Conservation (phyloP, 2,888 invertebrate genomes). For the Oegoconia quadripuncta region DNA sequence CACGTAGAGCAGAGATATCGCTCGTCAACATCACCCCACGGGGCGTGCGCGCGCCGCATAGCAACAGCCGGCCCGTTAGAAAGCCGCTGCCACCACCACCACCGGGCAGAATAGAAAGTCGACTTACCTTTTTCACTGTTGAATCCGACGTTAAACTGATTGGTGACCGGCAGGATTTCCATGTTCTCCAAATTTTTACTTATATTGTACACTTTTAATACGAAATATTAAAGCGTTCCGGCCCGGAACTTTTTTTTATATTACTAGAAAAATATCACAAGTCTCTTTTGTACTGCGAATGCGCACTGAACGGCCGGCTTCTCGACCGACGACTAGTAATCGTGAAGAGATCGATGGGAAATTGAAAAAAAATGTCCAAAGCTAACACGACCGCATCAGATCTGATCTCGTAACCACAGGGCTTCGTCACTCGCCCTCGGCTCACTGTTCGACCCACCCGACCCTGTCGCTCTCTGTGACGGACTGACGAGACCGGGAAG, state of each 20-base stretch:
- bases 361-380: slow-evolving; percentile 53
- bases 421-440: slow-evolving; percentile 71
- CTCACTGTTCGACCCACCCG: slow-evolving; percentile 68
- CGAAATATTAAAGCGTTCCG: slow-evolving; percentile 65
- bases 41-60: slow-evolving; percentile 64
- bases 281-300: slow-evolving; percentile 76
- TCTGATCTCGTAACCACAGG: slow-evolving; percentile 77
- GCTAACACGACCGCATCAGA: slow-evolving; percentile 72
- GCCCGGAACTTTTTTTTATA: slow-evolving; percentile 62
- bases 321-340: slow-evolving; percentile 63
- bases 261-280: slow-evolving; percentile 78
- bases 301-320: slow-evolving; percentile 66
- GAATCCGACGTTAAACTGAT: slow-evolving; percentile 87
- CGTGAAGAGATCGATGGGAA: slow-evolving; percentile 70
- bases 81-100: slow-evolving; percentile 59
- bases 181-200: slow-evolving; percentile 82
- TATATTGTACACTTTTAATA: slow-evolving; percentile 77
- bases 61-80: slow-evolving; percentile 70
- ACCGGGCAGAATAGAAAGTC: slow-evolving; percentile 61
- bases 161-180: slow-evolving; percentile 89
- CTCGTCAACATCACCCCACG: slow-evolving; percentile 6
- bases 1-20: neutral
- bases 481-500: slow-evolving; percentile 68
- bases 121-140: slow-evolving; percentile 86
- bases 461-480: slow-evolving; percentile 72